These are phyloP conservation scores for Pteruthius melanotis DNA, from an alignment of 2,113 vertebrate species.

Conservation along the genomic window DNA sequence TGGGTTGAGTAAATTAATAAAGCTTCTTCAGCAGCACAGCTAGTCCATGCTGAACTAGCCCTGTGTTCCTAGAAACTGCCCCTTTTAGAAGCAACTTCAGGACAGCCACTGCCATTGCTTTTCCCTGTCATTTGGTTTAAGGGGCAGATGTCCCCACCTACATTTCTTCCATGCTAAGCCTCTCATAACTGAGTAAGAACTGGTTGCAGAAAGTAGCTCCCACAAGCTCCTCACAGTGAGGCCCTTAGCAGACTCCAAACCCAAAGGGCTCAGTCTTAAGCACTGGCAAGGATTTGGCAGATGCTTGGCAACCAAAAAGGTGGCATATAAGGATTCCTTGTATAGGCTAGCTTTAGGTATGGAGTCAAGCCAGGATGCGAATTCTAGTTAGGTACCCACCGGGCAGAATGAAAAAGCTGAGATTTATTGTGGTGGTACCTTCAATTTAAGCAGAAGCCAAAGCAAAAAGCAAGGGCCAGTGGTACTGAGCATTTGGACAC, in stretches of 20 bases:
- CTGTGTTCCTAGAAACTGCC: neutral
- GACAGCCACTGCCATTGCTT: neutral
- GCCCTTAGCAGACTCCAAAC: neutral
- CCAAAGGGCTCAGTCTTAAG: neutral
- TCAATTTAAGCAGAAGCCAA: neutral
- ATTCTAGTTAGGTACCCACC: neutral
- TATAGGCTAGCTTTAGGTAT: neutral
- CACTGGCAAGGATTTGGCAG: neutral
- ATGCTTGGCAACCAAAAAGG: neutral
- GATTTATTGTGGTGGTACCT: neutral
- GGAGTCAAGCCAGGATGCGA: neutral
- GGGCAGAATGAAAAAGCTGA: accelerated
- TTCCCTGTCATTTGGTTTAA: neutral
- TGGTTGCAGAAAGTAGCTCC: neutral
- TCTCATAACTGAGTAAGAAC: neutral
- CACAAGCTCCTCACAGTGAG: neutral
- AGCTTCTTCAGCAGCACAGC: neutral
- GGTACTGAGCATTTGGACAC: neutral
- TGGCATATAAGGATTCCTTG: neutral
- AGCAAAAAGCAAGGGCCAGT: neutral
- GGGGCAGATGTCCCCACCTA: neutral
- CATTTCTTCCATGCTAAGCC: neutral
- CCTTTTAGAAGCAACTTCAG: neutral
- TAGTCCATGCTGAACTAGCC: neutral
- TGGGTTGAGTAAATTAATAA: neutral